Conservation (phyloP, 2,113 vertebrate species). For the human (Homo sapiens) region DNA sequence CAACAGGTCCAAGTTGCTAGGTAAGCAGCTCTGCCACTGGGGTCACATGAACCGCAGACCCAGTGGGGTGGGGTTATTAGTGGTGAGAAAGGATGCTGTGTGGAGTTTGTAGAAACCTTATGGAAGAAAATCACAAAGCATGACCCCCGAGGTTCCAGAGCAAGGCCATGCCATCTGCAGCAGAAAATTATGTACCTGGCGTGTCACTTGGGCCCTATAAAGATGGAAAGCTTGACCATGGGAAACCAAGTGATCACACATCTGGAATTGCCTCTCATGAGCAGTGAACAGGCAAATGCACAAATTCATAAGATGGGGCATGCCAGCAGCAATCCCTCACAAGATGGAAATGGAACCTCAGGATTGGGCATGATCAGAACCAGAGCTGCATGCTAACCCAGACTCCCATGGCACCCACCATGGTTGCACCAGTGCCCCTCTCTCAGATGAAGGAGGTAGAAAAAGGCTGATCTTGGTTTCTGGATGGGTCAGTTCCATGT, state of each 20-base stretch:
- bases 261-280: not conserved
- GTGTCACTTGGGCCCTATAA: not conserved
- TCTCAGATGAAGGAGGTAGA: not conserved
- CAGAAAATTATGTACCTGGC: not conserved
- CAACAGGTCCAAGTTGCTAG: not conserved
- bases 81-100: not conserved
- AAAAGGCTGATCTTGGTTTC: not conserved
- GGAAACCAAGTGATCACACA: not conserved
- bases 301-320: not conserved
- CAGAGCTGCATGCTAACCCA: not conserved
- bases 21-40: not conserved
- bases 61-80: no score
- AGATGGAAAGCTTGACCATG: not conserved
- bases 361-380: not conserved
- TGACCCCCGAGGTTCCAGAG: not conserved
- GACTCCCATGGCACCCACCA: not conserved
- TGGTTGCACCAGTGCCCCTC: not conserved
- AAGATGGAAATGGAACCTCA: not conserved
- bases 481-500: not conserved
- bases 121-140: not conserved
- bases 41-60: not conserved
- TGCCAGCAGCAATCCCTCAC: not conserved
- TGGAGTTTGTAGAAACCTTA: not conserved
- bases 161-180: not conserved
- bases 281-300: not conserved